Conservation (phyloP, 2,113 vertebrate species). For the Cinclus cinclus region DNA sequence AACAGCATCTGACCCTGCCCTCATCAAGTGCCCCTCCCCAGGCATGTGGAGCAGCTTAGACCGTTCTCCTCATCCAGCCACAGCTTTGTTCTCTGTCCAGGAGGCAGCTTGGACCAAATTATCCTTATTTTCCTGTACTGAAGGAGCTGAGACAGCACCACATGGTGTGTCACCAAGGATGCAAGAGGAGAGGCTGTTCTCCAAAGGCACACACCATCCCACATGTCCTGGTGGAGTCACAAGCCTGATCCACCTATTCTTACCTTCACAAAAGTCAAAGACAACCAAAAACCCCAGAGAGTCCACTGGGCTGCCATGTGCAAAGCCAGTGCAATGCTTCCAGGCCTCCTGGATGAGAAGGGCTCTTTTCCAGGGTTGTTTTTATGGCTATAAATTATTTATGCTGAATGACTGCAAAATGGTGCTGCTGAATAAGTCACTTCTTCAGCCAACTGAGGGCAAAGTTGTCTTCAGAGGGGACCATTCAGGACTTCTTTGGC, state of each 20-base stretch:
- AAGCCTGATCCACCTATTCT: neutral
- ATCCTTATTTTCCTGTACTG: neutral
- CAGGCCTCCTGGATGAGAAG: neutral
- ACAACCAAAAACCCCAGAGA: neutral
- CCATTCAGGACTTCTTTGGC: neutral
- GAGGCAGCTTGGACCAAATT: neutral
- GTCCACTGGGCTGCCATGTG: neutral
- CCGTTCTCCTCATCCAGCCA: neutral
- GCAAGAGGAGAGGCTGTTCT: neutral
- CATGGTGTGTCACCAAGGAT: neutral
- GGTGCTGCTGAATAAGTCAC: neutral
- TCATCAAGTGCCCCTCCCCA: neutral
- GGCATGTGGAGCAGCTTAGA: neutral
- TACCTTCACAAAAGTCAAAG: neutral
- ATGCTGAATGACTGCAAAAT: neutral
- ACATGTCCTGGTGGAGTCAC: accelerated
- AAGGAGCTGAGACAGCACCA: neutral
- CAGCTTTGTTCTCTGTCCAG: neutral
- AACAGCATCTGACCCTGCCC: neutral
- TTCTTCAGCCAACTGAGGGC: neutral
- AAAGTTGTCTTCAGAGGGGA: neutral
- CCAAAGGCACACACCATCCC: neutral
- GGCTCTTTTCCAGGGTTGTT: neutral
- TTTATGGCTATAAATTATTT: neutral
- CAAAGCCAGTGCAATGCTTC: neutral